Percentiles rank a stretch among this genome's conserved stretches.
Evolutionary conservation across 2,888 invertebrate genomes (phyloP).

Genomic region (Coremacera marginata): DNA sequence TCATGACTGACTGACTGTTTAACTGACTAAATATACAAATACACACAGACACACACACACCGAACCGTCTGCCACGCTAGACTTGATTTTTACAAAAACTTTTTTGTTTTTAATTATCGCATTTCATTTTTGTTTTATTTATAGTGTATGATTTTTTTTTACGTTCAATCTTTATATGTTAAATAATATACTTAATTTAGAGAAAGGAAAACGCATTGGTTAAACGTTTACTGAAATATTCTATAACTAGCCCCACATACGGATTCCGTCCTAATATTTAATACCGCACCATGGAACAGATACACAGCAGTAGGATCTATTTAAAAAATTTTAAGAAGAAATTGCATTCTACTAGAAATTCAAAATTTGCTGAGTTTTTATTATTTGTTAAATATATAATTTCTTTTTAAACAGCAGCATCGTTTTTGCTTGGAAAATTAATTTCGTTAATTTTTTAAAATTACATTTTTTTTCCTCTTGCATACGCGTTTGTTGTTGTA

Average conservation of each 20-base stretch:
- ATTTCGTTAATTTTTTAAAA: not conserved
- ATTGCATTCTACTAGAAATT: conserved; percentile 9
- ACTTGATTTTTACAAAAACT: conserved; percentile 19
- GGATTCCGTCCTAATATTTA: conserved; percentile 17
- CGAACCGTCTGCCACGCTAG: not conserved
- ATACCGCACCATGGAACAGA: not conserved
- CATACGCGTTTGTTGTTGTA: not conserved
- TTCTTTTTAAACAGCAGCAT: conserved; percentile 11
- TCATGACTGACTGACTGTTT: not conserved
- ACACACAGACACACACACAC: conserved; percentile 13
- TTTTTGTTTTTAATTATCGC: not conserved
- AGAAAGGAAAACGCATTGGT: conserved; percentile 6
- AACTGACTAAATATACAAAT: not conserved
- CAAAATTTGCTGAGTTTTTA: conserved; percentile 16
- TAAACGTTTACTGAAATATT: not conserved
- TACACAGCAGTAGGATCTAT: not conserved
- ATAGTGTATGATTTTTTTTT: not conserved
- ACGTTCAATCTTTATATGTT: not conserved
- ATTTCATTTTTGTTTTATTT: not conserved
- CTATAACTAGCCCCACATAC: conserved; percentile 25
- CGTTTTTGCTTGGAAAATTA: not conserved
- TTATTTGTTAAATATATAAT: conserved; percentile 31
- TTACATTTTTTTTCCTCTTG: not conserved
- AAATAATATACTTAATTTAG: conserved; percentile 14
- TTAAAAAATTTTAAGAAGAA: not conserved